Evolutionary conservation across 23 tunicate genomes (phyloP), one percentile per base, ranked within the genome.

Genomic region (Diplosoma virens): DNA sequence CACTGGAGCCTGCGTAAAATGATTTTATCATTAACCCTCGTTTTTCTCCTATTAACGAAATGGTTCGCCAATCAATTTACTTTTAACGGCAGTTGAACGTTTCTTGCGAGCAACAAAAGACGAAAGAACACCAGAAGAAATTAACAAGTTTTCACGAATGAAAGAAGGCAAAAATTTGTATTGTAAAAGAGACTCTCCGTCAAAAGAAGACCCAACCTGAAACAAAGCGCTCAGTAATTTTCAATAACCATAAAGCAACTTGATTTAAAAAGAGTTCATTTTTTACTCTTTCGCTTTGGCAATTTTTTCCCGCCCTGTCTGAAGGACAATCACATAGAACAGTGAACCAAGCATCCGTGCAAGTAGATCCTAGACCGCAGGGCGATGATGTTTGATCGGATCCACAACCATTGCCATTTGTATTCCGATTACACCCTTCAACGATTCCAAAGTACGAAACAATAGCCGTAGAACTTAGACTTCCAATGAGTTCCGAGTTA

Each of bases 131-230:
- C 74, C 83, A 1, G 74, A 64, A 0, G 48, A 31, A 18, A 22
- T 30, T 29, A 78, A 30, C 26, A 32, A 18, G 28, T 48, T 37
- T 18, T 65, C 46, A 47, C 47, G 83, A 18, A 41, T 35, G 45
- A 54, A 78, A 21, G 30, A 61, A 21, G 46, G 37, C n/a, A 22
- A 20, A 65, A 64, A 78, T 32, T 61, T 46, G 63, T 78, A 72
- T 36, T 64, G 31, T 30, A 76, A 61, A 37, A 35, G 79, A 21
- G 78, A 25, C 0, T 59, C 14, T n/a, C 83, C 92, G 35, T 58
- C 46, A 58, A 86, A 86, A 33, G 92, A 71, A 23, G 68, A 73
- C 24, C 92, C 92, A 50, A 64, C 79, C 92, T 86, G 53, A n/a
- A 7, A 67, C 74, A 24, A 30, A 5, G 5, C 64, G 20, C 64